Evolutionary conservation across 2,888 invertebrate species (phyloP).

Genomic region (Tipula confusa): DNA sequence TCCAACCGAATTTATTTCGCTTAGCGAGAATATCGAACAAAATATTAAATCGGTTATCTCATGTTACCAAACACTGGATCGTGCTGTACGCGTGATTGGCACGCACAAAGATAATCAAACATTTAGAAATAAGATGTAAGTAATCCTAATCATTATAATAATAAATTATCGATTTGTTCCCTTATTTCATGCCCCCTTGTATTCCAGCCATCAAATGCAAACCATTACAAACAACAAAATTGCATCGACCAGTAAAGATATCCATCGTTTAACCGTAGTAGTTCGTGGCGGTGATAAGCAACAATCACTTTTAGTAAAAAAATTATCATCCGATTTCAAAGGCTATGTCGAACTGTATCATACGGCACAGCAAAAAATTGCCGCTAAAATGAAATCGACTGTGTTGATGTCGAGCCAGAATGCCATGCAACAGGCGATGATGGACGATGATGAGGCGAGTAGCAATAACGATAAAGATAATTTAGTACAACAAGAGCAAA

Average conservation of each 20-base stretch:
- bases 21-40: conserved; percentile 76
- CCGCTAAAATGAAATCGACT: conserved; percentile 61
- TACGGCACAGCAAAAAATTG: conserved; percentile 69
- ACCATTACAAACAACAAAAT: conserved; percentile 70
- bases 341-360: conserved; percentile 75
- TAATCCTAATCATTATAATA: conserved; percentile 31
- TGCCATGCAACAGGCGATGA: neutral
- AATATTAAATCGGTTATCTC: conserved; percentile 75
- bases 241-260: conserved; percentile 66
- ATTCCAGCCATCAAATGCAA: conserved; percentile 67
- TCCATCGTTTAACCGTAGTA: conserved; percentile 65
- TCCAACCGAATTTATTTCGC: conserved; percentile 69
- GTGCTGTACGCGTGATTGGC: conserved; percentile 68
- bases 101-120: conserved; percentile 68
- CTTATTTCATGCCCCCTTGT: neutral
- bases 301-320: conserved; percentile 77
- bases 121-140: conserved; percentile 62
- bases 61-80: conserved; percentile 67
- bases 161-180: neutral
- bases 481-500: conserved; percentile 46
- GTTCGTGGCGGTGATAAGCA: conserved; percentile 70
- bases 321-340: conserved; percentile 76
- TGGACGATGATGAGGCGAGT: conserved; percentile 47
- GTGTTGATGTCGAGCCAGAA: neutral
- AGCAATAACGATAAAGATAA: conserved; percentile 49